A percentile compares a stretch with the other conserved stretches of the same genome.
Evolutionary conservation across 2,113 vertebrate species (phyloP).

Genomic region (Gobiocypris rarus): DNA sequence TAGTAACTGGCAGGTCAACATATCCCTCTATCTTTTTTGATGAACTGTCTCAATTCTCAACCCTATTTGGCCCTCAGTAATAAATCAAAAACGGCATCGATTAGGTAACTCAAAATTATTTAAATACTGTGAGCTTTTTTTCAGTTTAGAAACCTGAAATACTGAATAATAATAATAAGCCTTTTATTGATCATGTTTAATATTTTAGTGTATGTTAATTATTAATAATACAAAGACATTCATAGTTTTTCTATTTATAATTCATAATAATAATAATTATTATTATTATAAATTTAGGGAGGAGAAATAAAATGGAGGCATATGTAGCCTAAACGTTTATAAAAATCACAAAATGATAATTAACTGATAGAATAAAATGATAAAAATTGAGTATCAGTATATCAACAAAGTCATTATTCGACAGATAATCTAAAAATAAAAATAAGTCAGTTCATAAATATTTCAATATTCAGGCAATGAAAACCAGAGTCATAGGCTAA

Average conservation of each 20-base stretch:
- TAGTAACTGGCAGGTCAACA: conserved; percentile 15
- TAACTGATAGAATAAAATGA: too few species aligned
- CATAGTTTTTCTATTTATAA: too few species aligned
- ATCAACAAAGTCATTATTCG: not conserved
- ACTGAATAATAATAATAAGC: not conserved
- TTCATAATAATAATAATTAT: too few species aligned
- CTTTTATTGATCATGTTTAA: too few species aligned
- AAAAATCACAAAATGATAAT: not conserved
- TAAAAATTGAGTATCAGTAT: not conserved
- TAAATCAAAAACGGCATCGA: not conserved
- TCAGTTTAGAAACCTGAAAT: not conserved
- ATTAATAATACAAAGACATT: not conserved
- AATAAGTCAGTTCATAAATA: not conserved
- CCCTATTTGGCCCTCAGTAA: not conserved
- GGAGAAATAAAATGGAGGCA: not conserved
- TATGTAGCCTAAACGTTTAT: too few species aligned
- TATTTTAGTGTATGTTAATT: not conserved
- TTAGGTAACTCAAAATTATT: not conserved
- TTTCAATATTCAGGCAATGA: not conserved
- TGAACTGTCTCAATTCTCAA: not conserved
- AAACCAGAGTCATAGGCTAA: not conserved
- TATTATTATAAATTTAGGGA: too few species aligned
- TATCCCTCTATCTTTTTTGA: not conserved
- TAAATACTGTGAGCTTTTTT: not conserved
- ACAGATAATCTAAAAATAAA: not conserved